A percentile compares a stretch with the other conserved stretches of the same genome.
phyloP scores from a whole-genome alignment of 2,888 invertebrate species.

The Uropetala carovei region DNA sequence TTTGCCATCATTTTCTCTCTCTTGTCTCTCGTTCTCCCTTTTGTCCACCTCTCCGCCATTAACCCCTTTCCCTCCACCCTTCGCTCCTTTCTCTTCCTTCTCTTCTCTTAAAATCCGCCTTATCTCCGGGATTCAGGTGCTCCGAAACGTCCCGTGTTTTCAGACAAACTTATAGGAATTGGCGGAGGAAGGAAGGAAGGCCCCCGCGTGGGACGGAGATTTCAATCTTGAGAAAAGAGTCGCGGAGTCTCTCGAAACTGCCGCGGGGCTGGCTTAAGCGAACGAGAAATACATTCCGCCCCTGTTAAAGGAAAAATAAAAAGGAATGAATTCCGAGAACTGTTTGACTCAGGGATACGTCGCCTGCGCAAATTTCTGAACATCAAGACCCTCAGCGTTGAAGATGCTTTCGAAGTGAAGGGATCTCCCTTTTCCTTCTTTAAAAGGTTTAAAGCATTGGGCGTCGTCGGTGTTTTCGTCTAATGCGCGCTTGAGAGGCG shows the following conservation, averaged over 20 bases:
- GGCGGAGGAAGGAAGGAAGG: too few relatives aligned
- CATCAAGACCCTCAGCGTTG: too few relatives aligned
- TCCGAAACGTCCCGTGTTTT: background rate
- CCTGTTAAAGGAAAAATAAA: too few relatives aligned
- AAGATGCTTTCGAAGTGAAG: too few relatives aligned
- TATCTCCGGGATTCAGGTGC: background rate
- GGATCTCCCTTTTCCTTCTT: too few relatives aligned
- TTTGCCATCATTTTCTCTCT: too few relatives aligned
- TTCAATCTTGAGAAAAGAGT: background rate
- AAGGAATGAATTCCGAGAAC: too few relatives aligned
- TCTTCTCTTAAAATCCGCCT: background rate
- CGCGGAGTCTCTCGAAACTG: background rate
- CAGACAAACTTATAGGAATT: background rate
- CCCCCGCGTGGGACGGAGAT: background rate
- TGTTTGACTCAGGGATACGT: too few relatives aligned
- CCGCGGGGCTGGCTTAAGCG: background rate
- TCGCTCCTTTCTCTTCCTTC: background rate
- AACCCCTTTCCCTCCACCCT: background rate
- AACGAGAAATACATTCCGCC: background rate
- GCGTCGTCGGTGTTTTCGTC: too few relatives aligned
- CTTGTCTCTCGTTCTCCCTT: background rate
- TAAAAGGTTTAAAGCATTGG: too few relatives aligned
- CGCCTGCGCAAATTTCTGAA: too few relatives aligned
- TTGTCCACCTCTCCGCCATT: background rate
- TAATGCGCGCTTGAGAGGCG: too few relatives aligned